Conservation (phyloP, 2,113 vertebrate genomes). For the Salvator merianae region DNA sequence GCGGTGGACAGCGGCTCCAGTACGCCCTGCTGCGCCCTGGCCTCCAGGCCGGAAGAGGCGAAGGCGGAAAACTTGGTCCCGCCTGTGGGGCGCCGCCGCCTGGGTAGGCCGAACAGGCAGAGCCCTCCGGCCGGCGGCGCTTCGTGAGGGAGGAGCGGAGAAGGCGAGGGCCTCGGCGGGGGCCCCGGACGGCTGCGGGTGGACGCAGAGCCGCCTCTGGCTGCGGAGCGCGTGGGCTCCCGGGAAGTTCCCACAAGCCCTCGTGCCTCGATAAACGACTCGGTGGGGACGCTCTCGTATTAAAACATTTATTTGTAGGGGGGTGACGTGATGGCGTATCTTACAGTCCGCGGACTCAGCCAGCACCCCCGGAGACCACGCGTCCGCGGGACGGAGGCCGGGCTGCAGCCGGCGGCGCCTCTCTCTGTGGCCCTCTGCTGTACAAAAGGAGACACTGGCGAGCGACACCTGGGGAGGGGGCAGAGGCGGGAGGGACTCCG, state of each 20-base stretch:
- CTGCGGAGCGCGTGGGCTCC: too few species aligned
- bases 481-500: slow-evolving; percentile 18
- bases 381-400: slow-evolving; percentile 57
- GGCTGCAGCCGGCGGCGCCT: slow-evolving; percentile 50
- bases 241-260: background rate
- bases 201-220: too few species aligned
- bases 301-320: slow-evolving; percentile 80
- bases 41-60: too few species aligned
- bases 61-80: too few species aligned
- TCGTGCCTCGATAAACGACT: slow-evolving; percentile 49
- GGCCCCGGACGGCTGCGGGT: too few species aligned
- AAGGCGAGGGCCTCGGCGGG: too few species aligned
- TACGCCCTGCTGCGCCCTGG: too few species aligned
- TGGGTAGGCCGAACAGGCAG: too few species aligned
- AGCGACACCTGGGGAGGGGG: slow-evolving; percentile 43
- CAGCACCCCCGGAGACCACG: slow-evolving; percentile 49
- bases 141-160: too few species aligned
- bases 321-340: slow-evolving; percentile 73
- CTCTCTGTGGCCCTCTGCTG: slow-evolving; percentile 34
- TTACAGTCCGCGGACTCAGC: slow-evolving; percentile 73
- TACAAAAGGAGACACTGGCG: slow-evolving; percentile 58
- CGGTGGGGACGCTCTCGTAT: slow-evolving; percentile 61
- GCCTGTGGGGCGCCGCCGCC: too few species aligned
- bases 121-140: too few species aligned
- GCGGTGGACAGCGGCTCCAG: too few species aligned